phyloP scores from a whole-genome alignment of 2,113 vertebrate genomes.

The Garra rufa region DNA sequence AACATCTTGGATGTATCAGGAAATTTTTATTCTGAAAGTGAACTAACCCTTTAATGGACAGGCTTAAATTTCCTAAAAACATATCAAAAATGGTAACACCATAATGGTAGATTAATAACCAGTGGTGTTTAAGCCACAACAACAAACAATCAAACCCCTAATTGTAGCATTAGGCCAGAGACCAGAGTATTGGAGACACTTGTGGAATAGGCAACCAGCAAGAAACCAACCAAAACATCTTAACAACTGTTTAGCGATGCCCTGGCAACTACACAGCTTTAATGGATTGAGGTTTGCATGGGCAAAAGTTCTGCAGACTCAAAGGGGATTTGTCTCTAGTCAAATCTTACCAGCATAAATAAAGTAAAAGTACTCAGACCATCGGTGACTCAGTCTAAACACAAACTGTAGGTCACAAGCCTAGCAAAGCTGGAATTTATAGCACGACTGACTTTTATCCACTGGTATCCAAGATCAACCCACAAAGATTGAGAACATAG shows the following conservation, averaged over 20 bases:
- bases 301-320: background rate
- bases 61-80: background rate
- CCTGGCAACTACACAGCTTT: background rate
- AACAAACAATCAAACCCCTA: background rate
- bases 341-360: background rate
- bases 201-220: background rate
- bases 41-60: too few species aligned
- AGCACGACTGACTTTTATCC: background rate
- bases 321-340: background rate
- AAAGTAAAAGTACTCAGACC: background rate
- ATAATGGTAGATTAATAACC: conserved; percentile 1
- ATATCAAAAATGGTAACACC: background rate
- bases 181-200: background rate
- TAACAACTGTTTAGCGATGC: background rate
- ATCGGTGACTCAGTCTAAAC: background rate
- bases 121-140: background rate
- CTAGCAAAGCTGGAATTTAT: background rate
- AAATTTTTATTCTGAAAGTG: too few species aligned
- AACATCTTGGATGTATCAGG: too few species aligned
- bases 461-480: background rate
- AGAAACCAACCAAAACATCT: background rate
- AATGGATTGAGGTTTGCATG: background rate
- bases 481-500: background rate
- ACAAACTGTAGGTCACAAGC: background rate
- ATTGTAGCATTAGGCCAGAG: background rate